Base-by-base conservation (phyloP, 2,113 vertebrate species). In the Sylvietta virens region DNA sequence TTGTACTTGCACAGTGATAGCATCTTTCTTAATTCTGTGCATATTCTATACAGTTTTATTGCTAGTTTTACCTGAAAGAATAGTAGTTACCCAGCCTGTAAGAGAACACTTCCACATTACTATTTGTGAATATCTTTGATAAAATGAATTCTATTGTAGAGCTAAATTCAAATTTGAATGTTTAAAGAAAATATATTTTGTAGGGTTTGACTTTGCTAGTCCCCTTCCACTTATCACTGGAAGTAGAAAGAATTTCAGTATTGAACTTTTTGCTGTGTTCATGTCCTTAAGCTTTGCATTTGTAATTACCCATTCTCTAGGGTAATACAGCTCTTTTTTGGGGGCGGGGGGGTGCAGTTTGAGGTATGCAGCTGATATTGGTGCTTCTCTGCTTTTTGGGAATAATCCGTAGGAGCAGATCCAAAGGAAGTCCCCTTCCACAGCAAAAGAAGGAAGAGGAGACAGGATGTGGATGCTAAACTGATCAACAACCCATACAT, bases 381-480 rank as follows among this genome's bases (percentile, higher is more conserved):
- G 27, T 92, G 24, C 28, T 77, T 93, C 23, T 88, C 0, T 88
- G 31, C 18, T 86, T 33, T 91, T 84, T 89, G 91, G 51, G 61
- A 91, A 67, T 72, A 27, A 14, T 73, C 64, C 74, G 62, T 62
- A 72, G 57, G n/a, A 94, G 42, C 37, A 70, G 37, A 86, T 81
- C 79, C 60, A 93, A 44, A 93, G 95, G 94, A 96, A 96, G 40
- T 96, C 64, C 53, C 44, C 47, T 90, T 93, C 72, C 88, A 86
- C 53, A 66, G 79, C 57, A 94, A 95, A 92, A 88, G 70, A 89
- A 93, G 56, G 85, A 93, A 92, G 78, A 61, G 72, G 76, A 67
- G 82, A 88, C 93, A 96, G 93, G 95, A 96, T 96, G 62, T 81
- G 72, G 76, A 95, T 11, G 51, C 60, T 86, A 86, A 93, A 71